phyloP scores from a whole-genome alignment of 2,888 invertebrate genomes.

The Phania funesta region DNA sequence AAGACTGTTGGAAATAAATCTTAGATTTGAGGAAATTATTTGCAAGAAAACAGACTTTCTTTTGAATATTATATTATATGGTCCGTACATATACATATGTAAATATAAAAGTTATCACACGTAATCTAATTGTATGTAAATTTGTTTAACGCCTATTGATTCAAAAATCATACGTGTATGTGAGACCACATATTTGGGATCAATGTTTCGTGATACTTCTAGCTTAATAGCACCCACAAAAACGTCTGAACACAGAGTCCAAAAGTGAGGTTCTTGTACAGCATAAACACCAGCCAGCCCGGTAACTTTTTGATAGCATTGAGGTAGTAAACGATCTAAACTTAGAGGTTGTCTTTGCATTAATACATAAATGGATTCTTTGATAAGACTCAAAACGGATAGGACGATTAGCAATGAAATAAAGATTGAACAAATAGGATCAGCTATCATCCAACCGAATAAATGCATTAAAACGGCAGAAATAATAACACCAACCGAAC shows the following conservation, averaged over 20 bases:
- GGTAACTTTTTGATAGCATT: conserved; percentile 93
- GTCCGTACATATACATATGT: background rate
- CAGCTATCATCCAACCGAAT: conserved; percentile 99
- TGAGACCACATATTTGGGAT: conserved; percentile 94
- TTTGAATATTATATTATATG: conserved; percentile 49
- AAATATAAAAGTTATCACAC: conserved; percentile 81
- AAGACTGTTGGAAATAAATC: conserved; percentile 2
- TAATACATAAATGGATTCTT: conserved; percentile 92
- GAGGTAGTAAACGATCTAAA: conserved; percentile 91
- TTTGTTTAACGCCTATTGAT: conserved; percentile 93
- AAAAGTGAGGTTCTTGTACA: conserved; percentile 98
- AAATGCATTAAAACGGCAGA: conserved; percentile 95
- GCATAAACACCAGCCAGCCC: conserved; percentile 96
- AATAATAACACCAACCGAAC: conserved; percentile 97
- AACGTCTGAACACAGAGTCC: conserved; percentile 97
- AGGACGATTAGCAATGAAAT: conserved; percentile 94
- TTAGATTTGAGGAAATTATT: background rate
- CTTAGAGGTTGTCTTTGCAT: conserved; percentile 96
- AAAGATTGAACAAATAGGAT: conserved; percentile 98
- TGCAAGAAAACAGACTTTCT: conserved; percentile 27
- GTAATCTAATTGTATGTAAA: conserved; percentile 96
- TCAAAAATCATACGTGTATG: conserved; percentile 97
- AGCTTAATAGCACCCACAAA: conserved; percentile 96
- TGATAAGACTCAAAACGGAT: conserved; percentile 91
- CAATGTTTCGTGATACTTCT: conserved; percentile 96